phyloP scores from a whole-genome alignment of 2,888 invertebrate species.

The Scelioninae gen. 2 region DNA sequence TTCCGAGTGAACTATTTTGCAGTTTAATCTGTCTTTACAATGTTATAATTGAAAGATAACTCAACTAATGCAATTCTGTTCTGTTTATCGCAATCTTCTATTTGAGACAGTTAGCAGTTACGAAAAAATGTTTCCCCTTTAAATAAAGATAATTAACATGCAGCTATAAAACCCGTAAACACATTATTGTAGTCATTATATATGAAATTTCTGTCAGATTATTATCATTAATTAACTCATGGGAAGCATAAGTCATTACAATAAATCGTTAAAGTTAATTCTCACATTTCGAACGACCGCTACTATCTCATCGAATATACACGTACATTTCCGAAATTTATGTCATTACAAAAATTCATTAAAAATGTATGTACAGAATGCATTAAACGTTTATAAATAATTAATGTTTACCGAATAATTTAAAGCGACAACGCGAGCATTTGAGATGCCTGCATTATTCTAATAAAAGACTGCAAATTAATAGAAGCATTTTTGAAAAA shows the following conservation, averaged over 20 bases:
- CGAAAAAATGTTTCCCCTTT: background rate
- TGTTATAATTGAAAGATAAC: no score
- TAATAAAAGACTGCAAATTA: no score
- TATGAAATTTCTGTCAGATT: slow-evolving; percentile 16
- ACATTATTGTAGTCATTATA: slow-evolving; percentile 32
- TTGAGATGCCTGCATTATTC: no score
- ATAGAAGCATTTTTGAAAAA: no score
- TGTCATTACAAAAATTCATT: slow-evolving; percentile 17
- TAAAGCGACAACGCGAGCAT: no score
- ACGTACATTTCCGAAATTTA: slow-evolving; percentile 20
- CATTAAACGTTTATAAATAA: no score
- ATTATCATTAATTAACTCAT: slow-evolving; percentile 39
- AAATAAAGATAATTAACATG: slow-evolving; percentile 9
- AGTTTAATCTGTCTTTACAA: no score
- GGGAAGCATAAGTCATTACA: slow-evolving; percentile 25
- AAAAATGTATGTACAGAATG: background rate
- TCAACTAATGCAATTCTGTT: slow-evolving; percentile 6
- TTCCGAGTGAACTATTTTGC: no score
- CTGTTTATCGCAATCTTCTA: slow-evolving; percentile 1
- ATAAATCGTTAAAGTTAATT: slow-evolving; percentile 36
- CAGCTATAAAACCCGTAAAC: slow-evolving; percentile 8
- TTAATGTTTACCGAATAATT: no score
- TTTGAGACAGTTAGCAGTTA: slow-evolving; percentile 4
- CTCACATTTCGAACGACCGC: slow-evolving; percentile 26
- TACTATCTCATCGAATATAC: slow-evolving; percentile 8